phyloP scores from a whole-genome alignment of 2,888 invertebrate species.

The Gonocerus acuteangulatus region DNA sequence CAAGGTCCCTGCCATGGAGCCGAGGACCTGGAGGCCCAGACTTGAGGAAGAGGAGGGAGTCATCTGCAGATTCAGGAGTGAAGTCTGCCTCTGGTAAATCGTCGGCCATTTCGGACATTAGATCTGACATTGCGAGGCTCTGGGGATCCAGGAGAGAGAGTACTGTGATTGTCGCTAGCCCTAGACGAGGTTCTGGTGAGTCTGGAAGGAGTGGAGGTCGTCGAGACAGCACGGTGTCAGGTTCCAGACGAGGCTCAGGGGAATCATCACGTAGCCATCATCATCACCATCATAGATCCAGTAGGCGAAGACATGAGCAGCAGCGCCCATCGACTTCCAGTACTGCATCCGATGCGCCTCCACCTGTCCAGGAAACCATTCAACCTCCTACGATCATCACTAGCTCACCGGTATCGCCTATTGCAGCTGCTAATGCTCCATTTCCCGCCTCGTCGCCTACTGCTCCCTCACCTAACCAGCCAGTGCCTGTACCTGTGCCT shows the following conservation, averaged over 20 bases:
- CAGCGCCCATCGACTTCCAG: constrained; percentile 64
- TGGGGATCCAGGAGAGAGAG: constrained; percentile 57
- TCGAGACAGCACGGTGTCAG: constrained; percentile 34
- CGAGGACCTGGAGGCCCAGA: constrained; percentile 49
- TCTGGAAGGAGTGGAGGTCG: constrained; percentile 45
- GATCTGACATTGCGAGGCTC: constrained; percentile 61
- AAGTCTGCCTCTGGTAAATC: constrained; percentile 61
- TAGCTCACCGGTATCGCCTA: constrained; percentile 44
- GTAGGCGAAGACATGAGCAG: constrained; percentile 52
- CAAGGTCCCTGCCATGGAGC: constrained; percentile 75
- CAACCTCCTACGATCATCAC: constrained; percentile 44
- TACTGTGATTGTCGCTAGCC: constrained; percentile 40
- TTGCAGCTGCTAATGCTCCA: constrained; percentile 37
- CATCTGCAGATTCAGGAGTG: constrained; percentile 78
- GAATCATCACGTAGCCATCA: constrained; percentile 52
- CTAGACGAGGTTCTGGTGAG: constrained; percentile 48
- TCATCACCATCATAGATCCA: constrained; percentile 50
- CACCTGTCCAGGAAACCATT: constrained; percentile 45
- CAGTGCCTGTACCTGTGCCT: constrained; percentile 67
- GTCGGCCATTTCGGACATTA: constrained; percentile 55
- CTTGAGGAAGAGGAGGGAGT: constrained; percentile 68
- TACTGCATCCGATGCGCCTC: constrained; percentile 64
- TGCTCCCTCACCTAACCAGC: constrained; percentile 68
- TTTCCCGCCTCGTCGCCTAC: constrained; percentile 36
- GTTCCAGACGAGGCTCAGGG: constrained; percentile 51